Base-by-base conservation (phyloP, 2,113 vertebrate species). In the Lagopus leucura region DNA sequence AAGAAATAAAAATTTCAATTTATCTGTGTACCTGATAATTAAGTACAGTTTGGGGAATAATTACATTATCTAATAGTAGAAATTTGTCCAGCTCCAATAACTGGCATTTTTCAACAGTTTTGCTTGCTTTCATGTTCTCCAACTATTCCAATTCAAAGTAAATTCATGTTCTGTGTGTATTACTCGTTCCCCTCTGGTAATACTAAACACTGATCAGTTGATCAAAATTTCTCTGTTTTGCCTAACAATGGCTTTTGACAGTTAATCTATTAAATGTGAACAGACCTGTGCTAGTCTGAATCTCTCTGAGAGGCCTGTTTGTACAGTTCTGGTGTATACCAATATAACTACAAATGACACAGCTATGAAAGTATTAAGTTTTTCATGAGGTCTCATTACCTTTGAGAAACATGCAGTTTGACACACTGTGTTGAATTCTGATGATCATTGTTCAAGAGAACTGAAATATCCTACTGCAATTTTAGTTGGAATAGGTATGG, bases 11-110 rank as follows among this genome's bases (percentile, higher is more conserved):
- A 97, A 96, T 95, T 96, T 91, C 86, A 30, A 95, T 97, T 98
- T 98, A 96, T 96, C 95, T 88, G 88, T 95, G 96, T 94, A 97
- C 96, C 97, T 98, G 96, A 95, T 97, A 96, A 98, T 97, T 98
- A 98, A 97, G 91, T 97, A 96, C 71, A 97, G 96, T 92, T 97
- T 95, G 92, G 97, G 97, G 96, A 98, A 96, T 97, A 97, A 98
- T 97, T 97, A 94, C 70, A 93, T 97, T 93, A 97, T 91, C 94
- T 97, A 96, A 96, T 82, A 94, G 80, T 72, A 90, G 82, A 93
- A 97, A 97, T 97, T 91, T 97, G 96, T 97, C 97, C 90, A 45
- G 86, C 83, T 95, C 81, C 92, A 94, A 93, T 94, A 92, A 94
- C 81, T 93, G 95, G 70, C 30, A 83, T 89, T 92, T 71, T 95